Percentiles rank a stretch among this genome's conserved stretches.
Conservation (phyloP, 2,888 invertebrate species). For the Willowsia nigromaculata region DNA sequence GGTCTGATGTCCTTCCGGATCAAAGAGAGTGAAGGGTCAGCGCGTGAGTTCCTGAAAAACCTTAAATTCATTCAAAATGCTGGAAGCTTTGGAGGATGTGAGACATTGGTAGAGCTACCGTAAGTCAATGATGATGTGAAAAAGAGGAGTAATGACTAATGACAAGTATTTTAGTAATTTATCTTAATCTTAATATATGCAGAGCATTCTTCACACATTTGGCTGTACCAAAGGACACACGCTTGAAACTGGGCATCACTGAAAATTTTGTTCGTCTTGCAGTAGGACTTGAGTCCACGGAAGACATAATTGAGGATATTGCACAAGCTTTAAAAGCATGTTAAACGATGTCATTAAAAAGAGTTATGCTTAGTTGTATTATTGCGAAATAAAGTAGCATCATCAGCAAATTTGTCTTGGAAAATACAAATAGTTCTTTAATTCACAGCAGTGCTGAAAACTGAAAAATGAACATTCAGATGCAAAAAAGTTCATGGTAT, state of each 20-base stretch:
- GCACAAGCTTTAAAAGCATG: slow-evolving; percentile 11
- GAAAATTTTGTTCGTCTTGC: slow-evolving; percentile 82
- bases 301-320: slow-evolving; percentile 80
- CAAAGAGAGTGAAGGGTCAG: slow-evolving; percentile 81
- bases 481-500: not conserved
- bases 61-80: slow-evolving; percentile 81
- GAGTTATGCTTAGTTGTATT: too few species aligned
- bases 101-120: slow-evolving; percentile 83
- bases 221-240: slow-evolving; percentile 81
- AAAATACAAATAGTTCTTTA: slow-evolving; percentile 36
- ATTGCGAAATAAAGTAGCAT: too few species aligned
- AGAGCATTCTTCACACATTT: slow-evolving; percentile 83
- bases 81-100: slow-evolving; percentile 83
- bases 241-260: slow-evolving; percentile 81
- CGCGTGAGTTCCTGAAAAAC: slow-evolving; percentile 80
- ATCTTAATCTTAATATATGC: not conserved
- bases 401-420: not conserved
- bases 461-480: not conserved
- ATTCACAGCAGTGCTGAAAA: not conserved
- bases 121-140: slow-evolving; percentile 74
- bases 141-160: too few species aligned
- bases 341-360: too few species aligned
- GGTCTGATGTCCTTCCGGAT: slow-evolving; percentile 83
- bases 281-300: slow-evolving; percentile 82
- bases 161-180: too few species aligned